Evolutionary conservation across 2,797 vertebrate genomes (phyloP), one percentile per base, ranked within the genome.

Genomic region (Glossophaga mutica): DNA sequence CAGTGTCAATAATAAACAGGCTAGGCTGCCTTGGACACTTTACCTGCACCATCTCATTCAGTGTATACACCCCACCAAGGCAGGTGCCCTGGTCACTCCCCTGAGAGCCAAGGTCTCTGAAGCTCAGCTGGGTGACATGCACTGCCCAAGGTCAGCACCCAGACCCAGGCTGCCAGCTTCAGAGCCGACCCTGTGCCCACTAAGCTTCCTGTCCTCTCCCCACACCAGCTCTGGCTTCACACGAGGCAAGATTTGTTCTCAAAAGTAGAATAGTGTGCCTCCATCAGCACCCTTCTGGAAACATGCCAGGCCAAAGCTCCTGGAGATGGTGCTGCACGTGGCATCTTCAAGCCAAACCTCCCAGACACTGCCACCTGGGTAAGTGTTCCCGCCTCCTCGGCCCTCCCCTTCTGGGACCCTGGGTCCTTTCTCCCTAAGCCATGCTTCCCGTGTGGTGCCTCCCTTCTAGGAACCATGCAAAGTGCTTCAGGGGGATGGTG

Each of bases 21-120:
- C 70, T 52, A 39, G 39, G 29, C 78, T 4, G 57, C 62, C 8
- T 8, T 48, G 18, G 16, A 6, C 1, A 2, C 19, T 14, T n/a
- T 21, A n/a, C 26, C 16, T 34, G 74, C 19, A 14, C 39, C 21
- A 3, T 14, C 88, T 92, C 70, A 0, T 24, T 68, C 7, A 10
- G 37, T 76, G 14, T 1, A 1, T 0, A 1, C 8, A 2, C 19
- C 29, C 84, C 11, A 1, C 46, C 0, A 0, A 73, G 10, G 46
- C 37, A 6, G 71, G 44, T 2, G 14, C 29, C 50, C 34, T 39
- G 55, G 48, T 19, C 9, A 21, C 7, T 1, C 15, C 9, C 34
- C 11, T 19, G 16, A 94, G 76, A 83, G 39, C 67, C 2, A 0
- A 21, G 19, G 50, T 68, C 67, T 19, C 6, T 10, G 6, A 44